Percentiles rank a stretch among this genome's conserved stretches.
phyloP scores from a whole-genome alignment of 1,140 invertebrate genomes.

The Zaprionus inermis region DNA sequence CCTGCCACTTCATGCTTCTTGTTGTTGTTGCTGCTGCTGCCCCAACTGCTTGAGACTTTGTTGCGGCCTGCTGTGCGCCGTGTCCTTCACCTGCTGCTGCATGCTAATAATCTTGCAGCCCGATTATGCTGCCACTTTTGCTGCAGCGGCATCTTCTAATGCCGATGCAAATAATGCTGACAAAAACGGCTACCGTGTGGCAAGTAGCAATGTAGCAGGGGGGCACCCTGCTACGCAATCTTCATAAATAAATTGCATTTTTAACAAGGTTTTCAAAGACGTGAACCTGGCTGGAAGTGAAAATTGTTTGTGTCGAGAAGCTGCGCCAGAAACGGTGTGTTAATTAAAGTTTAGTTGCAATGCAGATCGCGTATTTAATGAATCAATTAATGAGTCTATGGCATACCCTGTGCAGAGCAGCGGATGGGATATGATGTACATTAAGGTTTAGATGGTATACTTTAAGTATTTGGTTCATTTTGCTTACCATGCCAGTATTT shows the following conservation, averaged over 20 bases:
- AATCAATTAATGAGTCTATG: neutral
- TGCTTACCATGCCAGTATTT: neutral
- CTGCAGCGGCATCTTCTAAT: slow-evolving; percentile 31
- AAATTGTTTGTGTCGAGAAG: neutral
- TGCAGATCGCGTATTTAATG: neutral
- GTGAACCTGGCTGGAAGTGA: neutral
- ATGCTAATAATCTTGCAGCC: slow-evolving; percentile 69
- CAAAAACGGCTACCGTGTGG: slow-evolving; percentile 16
- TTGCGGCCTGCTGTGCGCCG: slow-evolving; percentile 7
- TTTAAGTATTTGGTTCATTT: neutral
- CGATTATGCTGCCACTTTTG: slow-evolving; percentile 51
- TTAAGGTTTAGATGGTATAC: neutral
- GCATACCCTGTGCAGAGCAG: neutral
- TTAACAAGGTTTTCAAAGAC: neutral
- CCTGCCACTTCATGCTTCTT: slow-evolving; percentile 12
- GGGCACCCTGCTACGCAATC: no score
- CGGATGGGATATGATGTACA: neutral
- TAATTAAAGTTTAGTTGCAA: neutral
- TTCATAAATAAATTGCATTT: slow-evolving; percentile 6
- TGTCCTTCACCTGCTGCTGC: slow-evolving; percentile 21
- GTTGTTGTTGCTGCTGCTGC: neutral
- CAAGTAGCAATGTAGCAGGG: no score
- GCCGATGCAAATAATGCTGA: slow-evolving; percentile 36
- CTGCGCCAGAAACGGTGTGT: neutral
- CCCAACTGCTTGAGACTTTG: slow-evolving; percentile 14